Base-by-base conservation (phyloP, 2,888 invertebrate species). In the Sminthurides aquaticus region DNA sequence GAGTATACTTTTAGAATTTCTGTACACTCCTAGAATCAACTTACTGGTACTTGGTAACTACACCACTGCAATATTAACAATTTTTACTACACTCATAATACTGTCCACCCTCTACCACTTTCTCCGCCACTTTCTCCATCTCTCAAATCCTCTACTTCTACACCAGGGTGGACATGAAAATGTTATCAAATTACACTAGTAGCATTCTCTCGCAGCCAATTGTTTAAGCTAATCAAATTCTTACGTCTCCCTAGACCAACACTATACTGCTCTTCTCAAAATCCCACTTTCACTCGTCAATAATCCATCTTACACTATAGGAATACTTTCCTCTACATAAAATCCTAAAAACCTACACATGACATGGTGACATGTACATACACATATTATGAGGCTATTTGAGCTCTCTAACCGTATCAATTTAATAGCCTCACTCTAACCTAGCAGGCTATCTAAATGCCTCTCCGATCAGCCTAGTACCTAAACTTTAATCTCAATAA, bases 121-220 rank as follows among this genome's bases (percentile, higher is more conserved):
- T 22, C 52, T 52, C 52, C 18, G 22, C 43, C 8, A 43, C 52
- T 52, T 52, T 52, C 52, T 52, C 20, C 52, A 52, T 18, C 43
- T 43, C 8, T 18, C 52, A 8, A 52, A 52, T 5, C 5, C 20
- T 52, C 52, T 22, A 52, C 22, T 52, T 52, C 52, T 52, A 52
- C 52, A 52, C 15, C 5, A 8, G 18, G 52, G 18, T 52, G 20
- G 52, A 52, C 52, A 52, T 22, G 20, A 52, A 52, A 52, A 52
- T 5, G 5, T 52, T 52, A 52, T 52, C 52, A 52, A 52, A 52
- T 52, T 52, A 52, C 52, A 52, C 52, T n/a, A n/a, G 5, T 20
- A 22, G 5, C 52, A 52, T 20, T 8, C 20, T 15, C 22, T 52
- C 52, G 5, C 52, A 52, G 52, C 52, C 52, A 52, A 52, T 5